Base-by-base conservation (phyloP, 2,888 invertebrate species). In the Micoletzkya japonica region DNA sequence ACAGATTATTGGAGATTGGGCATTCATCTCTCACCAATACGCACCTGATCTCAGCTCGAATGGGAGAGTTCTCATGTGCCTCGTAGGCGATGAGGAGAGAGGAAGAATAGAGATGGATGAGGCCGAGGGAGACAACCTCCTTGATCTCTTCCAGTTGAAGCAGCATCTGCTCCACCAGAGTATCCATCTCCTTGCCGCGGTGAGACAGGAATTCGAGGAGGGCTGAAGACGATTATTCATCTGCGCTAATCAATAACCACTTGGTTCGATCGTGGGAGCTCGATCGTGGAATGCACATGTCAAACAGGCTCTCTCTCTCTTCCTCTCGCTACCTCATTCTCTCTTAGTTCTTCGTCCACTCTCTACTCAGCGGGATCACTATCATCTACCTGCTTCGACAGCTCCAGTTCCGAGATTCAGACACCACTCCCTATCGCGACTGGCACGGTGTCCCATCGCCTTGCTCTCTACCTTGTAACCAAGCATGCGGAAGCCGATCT, bases 21-120 rank as follows among this genome's bases (percentile, higher is more conserved):
- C n/a, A n/a, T n/a, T n/a, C n/a, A n/a, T n/a, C n/a, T n/a, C n/a
- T n/a, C n/a, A n/a, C n/a, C n/a, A n/a, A n/a, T n/a, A 37, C 54
- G 20, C 14, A 66, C 54, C 52, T 36, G 17, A 66, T 54, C 32
- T 66, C 54, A 1, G 54, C 63, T 49, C 63, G 49, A 1, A 50
- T 49, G 1, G 44, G 34, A 1, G 63, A 49, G 24, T 63, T 34
- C 24, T 34, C 20, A 20, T 66, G 54, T 24, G 64, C 64, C 26
- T 66, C 64, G 20, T 66, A 66, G 26, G 64, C 64, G 37, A 66
- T 66, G 52, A 66, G 64, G 6, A 66, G 54, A 2, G 64, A 66
- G 0, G 64, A 66, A 0, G 64, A 66, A 37, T 44, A 66, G 36
- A 66, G 52, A 30, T 66, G 64, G 39, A 44, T 54, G 64, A 66